These are phyloP conservation scores for Melipona beecheii DNA, from an alignment of 2,888 invertebrate genomes.

Conservation along the genomic window DNA sequence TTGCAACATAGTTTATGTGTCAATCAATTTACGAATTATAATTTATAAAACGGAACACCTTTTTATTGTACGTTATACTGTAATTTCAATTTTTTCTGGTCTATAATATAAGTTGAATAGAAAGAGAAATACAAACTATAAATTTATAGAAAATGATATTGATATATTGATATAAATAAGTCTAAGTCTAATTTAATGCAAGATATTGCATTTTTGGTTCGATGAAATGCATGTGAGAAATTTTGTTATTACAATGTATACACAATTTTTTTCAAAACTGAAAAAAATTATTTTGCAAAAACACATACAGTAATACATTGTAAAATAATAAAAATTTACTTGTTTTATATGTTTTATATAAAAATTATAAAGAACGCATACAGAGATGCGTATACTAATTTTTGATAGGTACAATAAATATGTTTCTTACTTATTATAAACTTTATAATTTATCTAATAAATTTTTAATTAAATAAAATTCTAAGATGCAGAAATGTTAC, in stretches of 20 bases:
- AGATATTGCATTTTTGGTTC: conserved; percentile 47
- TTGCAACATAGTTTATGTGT: background rate
- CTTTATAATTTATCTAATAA: background rate
- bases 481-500: background rate
- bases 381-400: background rate
- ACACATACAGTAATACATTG: background rate
- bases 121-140: conserved; percentile 28
- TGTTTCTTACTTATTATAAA: too few relatives aligned
- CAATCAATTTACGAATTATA: conserved; percentile 7
- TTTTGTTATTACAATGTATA: background rate
- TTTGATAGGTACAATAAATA: conserved; percentile 4
- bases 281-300: background rate
- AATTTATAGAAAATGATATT: conserved; percentile 38
- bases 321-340: conserved; percentile 3
- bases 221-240: conserved; percentile 50
- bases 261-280: background rate
- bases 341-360: background rate
- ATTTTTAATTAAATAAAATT: background rate
- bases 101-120: background rate
- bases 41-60: conserved; percentile 1
- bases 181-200: conserved; percentile 48
- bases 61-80: background rate
- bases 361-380: conserved; percentile 17
- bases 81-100: background rate
- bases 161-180: conserved; percentile 43